Evolutionary conservation across 2,888 invertebrate genomes (phyloP).

Genomic region (Apamea crenata): DNA sequence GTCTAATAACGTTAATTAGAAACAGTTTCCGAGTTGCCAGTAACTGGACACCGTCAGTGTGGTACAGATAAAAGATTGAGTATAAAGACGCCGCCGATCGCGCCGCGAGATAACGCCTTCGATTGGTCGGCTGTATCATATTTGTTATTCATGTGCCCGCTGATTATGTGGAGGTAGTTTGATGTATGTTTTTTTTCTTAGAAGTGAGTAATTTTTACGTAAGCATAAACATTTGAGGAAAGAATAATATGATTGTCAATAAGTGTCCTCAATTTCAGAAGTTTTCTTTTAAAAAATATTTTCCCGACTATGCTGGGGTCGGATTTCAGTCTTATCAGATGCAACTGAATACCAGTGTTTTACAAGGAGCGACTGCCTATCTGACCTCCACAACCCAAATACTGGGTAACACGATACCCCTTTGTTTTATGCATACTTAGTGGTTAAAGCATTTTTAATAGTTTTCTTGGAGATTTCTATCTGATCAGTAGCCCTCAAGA

Average conservation of each 20-base stretch:
- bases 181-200: slow-evolving; percentile 18
- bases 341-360: background rate
- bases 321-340: background rate
- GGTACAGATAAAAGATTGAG: slow-evolving; percentile 75
- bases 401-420: background rate
- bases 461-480: background rate
- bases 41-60: slow-evolving; percentile 80
- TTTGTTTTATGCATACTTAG: too few relatives aligned
- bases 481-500: too few relatives aligned
- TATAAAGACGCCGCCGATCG: slow-evolving; percentile 75
- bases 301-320: background rate
- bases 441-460: background rate
- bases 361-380: background rate
- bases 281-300: background rate
- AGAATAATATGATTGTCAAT: too few relatives aligned
- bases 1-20: slow-evolving; percentile 86
- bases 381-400: background rate
- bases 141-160: slow-evolving; percentile 57
- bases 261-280: background rate
- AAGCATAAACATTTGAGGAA: background rate
- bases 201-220: background rate
- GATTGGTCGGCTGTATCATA: slow-evolving; percentile 71
- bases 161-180: slow-evolving; percentile 28
- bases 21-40: slow-evolving; percentile 80
- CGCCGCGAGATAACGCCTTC: slow-evolving; percentile 70